Conservation (phyloP, 2,888 invertebrate genomes). For the Theretra japonica region DNA sequence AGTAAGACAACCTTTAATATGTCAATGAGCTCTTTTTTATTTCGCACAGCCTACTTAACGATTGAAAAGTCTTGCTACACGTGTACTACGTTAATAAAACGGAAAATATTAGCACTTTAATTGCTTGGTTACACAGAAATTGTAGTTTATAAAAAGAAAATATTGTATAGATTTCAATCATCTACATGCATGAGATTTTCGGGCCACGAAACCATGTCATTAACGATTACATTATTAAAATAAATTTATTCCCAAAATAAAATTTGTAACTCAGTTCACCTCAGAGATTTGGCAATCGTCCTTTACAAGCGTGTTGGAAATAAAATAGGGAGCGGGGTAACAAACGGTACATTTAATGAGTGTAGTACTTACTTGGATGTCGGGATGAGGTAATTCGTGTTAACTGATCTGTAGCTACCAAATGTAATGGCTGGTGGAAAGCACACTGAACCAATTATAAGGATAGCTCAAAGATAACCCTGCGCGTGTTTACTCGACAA, state of each 20-base stretch:
- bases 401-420: slow-evolving; percentile 49
- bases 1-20: no score
- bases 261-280: not conserved
- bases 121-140: no score
- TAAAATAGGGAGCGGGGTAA: not conserved
- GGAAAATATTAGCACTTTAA: no score
- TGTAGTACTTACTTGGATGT: slow-evolving; percentile 9
- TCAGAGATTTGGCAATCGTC: not conserved
- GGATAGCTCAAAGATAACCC: slow-evolving; percentile 66
- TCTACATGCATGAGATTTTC: no score
- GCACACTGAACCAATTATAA: slow-evolving; percentile 57
- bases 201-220: no score
- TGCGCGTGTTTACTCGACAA: slow-evolving; percentile 59
- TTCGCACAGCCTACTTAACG: no score
- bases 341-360: not conserved
- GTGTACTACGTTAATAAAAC: no score
- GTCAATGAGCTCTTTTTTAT: no score
- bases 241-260: not conserved
- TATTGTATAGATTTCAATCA: no score
- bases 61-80: no score
- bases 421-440: slow-evolving; percentile 55
- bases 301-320: not conserved
- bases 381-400: slow-evolving; percentile 46
- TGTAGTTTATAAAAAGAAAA: no score
- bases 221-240: no score